Conservation (phyloP, 1,140 invertebrate species). For the Rhopalosiphum maidis region DNA sequence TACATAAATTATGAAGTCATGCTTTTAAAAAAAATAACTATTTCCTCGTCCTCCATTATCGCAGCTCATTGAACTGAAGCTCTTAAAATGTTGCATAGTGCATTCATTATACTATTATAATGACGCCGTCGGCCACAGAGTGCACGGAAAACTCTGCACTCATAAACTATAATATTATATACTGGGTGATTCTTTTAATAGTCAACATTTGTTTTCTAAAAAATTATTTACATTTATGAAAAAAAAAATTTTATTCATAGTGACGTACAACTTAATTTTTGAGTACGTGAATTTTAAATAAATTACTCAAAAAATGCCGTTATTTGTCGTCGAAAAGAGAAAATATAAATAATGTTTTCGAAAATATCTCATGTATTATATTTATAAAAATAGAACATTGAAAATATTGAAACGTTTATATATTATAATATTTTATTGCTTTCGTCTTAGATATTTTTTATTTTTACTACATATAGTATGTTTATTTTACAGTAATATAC, state of each 20-base stretch:
- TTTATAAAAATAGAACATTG: no score
- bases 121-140: not conserved
- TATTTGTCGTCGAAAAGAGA: not conserved
- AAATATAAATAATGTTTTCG: not conserved
- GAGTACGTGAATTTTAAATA: not conserved
- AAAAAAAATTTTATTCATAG: no score
- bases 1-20: not conserved
- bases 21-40: conserved; percentile 24
- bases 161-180: not conserved
- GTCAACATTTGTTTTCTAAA: not conserved
- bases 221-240: no score
- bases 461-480: not conserved
- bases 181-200: not conserved
- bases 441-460: not conserved
- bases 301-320: not conserved
- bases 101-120: conserved; percentile 33
- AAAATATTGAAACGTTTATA: not conserved
- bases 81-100: not conserved
- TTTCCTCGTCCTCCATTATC: conserved; percentile 33
- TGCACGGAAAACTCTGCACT: not conserved
- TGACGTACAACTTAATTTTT: no score
- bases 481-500: not conserved
- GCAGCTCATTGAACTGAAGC: conserved; percentile 9
- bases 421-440: not conserved
- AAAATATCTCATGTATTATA: no score